Evolutionary conservation across 2,888 invertebrate species (phyloP).

Genomic region (Rotaria sp.): DNA sequence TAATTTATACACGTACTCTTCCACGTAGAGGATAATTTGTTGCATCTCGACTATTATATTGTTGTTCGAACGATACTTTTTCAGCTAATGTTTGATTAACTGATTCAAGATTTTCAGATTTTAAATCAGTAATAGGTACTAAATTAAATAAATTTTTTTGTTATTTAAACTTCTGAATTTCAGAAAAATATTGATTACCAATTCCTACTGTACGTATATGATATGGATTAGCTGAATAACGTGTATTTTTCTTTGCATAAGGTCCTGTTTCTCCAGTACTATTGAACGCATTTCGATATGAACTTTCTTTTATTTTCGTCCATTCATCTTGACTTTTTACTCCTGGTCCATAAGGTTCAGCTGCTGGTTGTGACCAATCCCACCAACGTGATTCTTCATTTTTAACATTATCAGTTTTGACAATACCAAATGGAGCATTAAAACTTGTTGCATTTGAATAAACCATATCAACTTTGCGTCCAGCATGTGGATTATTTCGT

Average conservation of each 20-base stretch:
- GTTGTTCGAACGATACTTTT: neutral
- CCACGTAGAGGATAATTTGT: neutral
- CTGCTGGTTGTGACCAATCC: slow-evolving; percentile 4
- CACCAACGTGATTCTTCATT: neutral
- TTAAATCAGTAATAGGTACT: neutral
- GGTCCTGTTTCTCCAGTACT: neutral
- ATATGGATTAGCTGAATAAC: neutral
- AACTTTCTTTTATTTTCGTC: neutral
- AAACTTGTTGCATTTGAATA: neutral
- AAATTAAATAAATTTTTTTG: neutral
- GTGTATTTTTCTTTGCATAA: slow-evolving; percentile 16
- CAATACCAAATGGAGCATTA: slow-evolving; percentile 12
- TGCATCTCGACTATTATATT: neutral
- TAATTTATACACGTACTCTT: neutral
- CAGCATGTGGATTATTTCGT: slow-evolving; percentile 28
- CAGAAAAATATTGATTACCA: neutral
- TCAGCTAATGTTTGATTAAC: neutral
- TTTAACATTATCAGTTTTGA: slow-evolving; percentile 18
- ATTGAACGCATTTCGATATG: slow-evolving; percentile 14
- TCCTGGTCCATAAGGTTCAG: neutral
- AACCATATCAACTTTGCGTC: slow-evolving; percentile 20
- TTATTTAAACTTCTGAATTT: neutral
- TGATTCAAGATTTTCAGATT: neutral
- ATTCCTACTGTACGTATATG: neutral
- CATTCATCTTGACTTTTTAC: neutral